Base-by-base conservation (phyloP, 1,140 invertebrate genomes). In the Elysia chlorotica region DNA sequence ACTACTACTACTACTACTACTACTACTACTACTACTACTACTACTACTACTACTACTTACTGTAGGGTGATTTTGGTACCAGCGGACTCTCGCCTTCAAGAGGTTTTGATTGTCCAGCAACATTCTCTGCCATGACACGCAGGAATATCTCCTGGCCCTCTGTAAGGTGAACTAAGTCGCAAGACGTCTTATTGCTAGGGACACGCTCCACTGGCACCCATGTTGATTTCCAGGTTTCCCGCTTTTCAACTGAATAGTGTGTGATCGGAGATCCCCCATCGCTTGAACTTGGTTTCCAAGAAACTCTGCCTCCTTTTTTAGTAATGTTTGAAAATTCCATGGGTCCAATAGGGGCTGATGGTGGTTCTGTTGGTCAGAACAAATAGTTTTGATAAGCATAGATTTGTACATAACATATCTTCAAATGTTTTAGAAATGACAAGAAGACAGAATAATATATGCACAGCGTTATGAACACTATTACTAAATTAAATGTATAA, bases 1-100 rank as follows among this genome's bases (percentile, higher is more conserved):
- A n/a, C n/a, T n/a, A n/a, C n/a, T n/a, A n/a, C n/a, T n/a, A n/a
- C n/a, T n/a, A n/a, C n/a, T n/a, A n/a, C n/a, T n/a, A n/a, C n/a
- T n/a, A n/a, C n/a, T n/a, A n/a, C n/a, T n/a, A n/a, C n/a, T n/a
- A n/a, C n/a, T n/a, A n/a, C n/a, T 25, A 59, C 56, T 17, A 59
- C 56, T 17, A 59, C 28, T 17, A 23, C 56, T 17, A 14, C 2
- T 59, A 61, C 2, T 94, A 96, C 87, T 93, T 94, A 75, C 92
- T 94, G 86, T 93, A 99, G 36, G 97, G 97, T 92, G 99, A 97
- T 86, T 97, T 98, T 25, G 96, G 96, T 1, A 95, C 95, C 68
- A 99, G 93, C 2, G 94, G 74, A 14, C 73, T 91, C 81, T 79
- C 91, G 1, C 94, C 93, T 38, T 92, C 91, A 19, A 98, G 89